Percentiles rank a stretch among this genome's conserved stretches.
phyloP scores from a whole-genome alignment of 2,113 vertebrate genomes.

The Plotosus lineatus region DNA sequence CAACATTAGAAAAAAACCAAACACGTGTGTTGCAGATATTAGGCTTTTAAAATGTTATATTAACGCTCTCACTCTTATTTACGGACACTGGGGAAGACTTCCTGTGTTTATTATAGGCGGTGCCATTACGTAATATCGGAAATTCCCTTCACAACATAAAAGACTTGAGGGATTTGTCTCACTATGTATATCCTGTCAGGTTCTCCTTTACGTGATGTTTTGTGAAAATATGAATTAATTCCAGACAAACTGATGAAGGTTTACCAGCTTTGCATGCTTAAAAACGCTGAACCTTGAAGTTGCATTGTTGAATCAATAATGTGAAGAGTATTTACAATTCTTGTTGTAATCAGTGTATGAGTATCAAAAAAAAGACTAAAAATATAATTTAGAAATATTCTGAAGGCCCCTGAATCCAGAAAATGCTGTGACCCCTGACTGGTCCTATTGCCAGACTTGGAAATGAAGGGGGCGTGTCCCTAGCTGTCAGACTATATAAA shows the following conservation, averaged over 20 bases:
- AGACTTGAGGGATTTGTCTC: neutral
- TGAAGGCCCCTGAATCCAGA: no score
- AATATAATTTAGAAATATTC: no score
- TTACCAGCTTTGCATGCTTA: neutral
- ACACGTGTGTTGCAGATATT: neutral
- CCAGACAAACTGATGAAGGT: neutral
- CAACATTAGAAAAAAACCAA: neutral
- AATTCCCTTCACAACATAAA: constrained; percentile 23
- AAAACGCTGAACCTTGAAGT: neutral
- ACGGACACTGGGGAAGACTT: neutral
- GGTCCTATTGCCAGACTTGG: no score
- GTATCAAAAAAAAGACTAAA: no score
- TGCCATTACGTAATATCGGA: constrained; percentile 41
- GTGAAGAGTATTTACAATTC: neutral
- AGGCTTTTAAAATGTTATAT: neutral
- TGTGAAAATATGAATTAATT: neutral
- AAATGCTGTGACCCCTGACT: no score
- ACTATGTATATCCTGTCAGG: neutral
- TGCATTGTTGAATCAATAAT: neutral
- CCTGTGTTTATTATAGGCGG: constrained; percentile 28
- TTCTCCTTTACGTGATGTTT: neutral
- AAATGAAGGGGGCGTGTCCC: no score
- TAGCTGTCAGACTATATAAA: no score
- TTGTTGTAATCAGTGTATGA: neutral
- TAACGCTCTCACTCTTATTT: neutral